A percentile compares a stretch with the other conserved stretches of the same genome.
Evolutionary conservation across 2,113 vertebrate species (phyloP).

Genomic region (Marmota flaviventris): DNA sequence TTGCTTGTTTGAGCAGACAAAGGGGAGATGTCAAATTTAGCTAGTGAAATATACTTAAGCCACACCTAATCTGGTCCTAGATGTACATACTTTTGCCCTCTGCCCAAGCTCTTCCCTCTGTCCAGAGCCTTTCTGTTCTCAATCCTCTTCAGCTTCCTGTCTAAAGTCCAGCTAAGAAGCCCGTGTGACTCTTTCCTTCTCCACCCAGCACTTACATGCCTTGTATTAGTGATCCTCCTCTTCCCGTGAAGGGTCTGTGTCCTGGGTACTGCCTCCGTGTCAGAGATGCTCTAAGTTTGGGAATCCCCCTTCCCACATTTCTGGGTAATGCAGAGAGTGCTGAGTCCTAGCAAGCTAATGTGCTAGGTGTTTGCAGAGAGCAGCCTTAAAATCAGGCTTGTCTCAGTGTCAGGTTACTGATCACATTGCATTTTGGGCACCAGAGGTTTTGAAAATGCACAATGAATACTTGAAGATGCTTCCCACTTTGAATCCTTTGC

Average conservation of each 20-base stretch:
- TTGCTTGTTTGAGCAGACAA: background rate
- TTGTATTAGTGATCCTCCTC: background rate
- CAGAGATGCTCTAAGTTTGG: background rate
- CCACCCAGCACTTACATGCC: too few relatives aligned
- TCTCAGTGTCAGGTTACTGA: too few relatives aligned
- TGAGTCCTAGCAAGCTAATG: background rate
- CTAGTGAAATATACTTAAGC: background rate
- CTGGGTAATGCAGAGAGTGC: background rate
- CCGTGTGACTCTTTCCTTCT: background rate
- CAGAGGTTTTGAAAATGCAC: background rate
- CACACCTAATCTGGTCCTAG: background rate
- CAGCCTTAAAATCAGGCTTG: background rate
- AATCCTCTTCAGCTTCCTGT: background rate
- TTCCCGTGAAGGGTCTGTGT: rapidly evolving
- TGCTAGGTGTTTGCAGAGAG: background rate
- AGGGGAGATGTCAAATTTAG: background rate
- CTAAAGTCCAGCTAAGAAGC: background rate
- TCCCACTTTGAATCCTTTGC: background rate
- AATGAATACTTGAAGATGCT: background rate
- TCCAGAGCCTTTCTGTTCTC: background rate
- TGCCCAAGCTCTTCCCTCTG: background rate
- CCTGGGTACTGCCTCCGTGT: too few relatives aligned
- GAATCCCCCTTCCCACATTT: background rate
- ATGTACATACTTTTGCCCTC: background rate
- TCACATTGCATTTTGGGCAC: background rate